These are phyloP conservation scores for Girardinus metallicus DNA, from an alignment of 2,797 vertebrate genomes.

Conservation along the genomic window DNA sequence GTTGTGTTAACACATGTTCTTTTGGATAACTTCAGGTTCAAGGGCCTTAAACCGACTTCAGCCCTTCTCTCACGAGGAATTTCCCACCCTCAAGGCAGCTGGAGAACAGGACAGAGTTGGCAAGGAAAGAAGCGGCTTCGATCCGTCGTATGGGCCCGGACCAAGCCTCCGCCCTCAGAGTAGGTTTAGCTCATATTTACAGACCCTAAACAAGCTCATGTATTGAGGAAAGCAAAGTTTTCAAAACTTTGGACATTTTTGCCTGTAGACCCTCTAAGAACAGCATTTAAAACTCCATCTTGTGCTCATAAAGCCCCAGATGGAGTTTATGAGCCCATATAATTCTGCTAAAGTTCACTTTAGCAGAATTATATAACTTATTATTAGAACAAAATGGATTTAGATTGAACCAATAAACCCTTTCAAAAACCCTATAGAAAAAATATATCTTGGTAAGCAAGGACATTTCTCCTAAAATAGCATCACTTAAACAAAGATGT, in stretches of 20 bases:
- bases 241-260: background rate
- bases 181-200: conserved; percentile 80
- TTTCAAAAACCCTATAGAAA: background rate
- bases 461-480: background rate
- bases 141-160: conserved; percentile 99
- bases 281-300: background rate
- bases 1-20: background rate
- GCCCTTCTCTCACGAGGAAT: conserved; percentile 99
- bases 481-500: background rate
- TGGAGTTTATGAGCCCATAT: no score
- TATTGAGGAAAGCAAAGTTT: conserved; percentile 6
- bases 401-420: background rate
- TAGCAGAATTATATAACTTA: background rate
- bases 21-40: conserved; percentile 85
- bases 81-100: conserved; percentile 99
- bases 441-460: background rate
- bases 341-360: background rate
- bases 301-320: background rate
- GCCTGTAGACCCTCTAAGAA: background rate
- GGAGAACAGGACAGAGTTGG: conserved; percentile 99
- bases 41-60: conserved; percentile 99
- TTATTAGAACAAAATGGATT: background rate
- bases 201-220: conserved; percentile 74
- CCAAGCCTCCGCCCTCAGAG: conserved; percentile 99
- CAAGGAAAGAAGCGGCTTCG: conserved; percentile 99